These are phyloP conservation scores for Metallyticus violacea DNA, from an alignment of 2,888 invertebrate species.

Conservation along the genomic window DNA sequence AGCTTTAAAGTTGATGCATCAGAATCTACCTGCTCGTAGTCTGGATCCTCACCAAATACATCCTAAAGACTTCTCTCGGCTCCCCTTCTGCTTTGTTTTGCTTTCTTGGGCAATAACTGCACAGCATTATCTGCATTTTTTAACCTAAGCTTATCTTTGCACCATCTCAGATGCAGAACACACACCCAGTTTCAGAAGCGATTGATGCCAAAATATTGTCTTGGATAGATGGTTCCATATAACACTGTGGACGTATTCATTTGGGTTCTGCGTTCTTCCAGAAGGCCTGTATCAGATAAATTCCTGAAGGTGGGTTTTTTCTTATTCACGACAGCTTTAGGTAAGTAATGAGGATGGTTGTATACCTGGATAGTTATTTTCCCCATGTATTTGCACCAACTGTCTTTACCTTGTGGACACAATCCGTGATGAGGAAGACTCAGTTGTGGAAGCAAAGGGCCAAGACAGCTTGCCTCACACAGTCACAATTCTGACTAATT, in stretches of 20 bases:
- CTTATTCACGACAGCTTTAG: constrained; percentile 5
- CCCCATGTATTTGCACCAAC: constrained; percentile 16
- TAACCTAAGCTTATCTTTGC: too few species aligned
- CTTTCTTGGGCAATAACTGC: too few species aligned
- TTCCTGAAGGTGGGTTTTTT: constrained; percentile 25
- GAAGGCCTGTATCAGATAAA: not conserved
- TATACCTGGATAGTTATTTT: constrained; percentile 7
- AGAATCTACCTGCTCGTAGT: too few species aligned
- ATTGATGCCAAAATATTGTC: too few species aligned
- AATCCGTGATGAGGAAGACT: not conserved
- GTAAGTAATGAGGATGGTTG: too few species aligned
- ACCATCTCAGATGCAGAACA: too few species aligned
- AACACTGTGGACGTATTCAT: constrained; percentile 12
- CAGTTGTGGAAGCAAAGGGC: constrained; percentile 8
- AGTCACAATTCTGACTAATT: not conserved
- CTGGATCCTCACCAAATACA: too few species aligned
- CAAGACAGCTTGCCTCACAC: constrained; percentile 29
- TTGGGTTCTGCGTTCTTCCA: constrained; percentile 21
- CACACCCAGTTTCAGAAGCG: too few species aligned
- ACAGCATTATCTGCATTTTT: too few species aligned
- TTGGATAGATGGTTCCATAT: constrained; percentile 13
- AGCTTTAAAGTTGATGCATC: too few species aligned
- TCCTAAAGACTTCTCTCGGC: too few species aligned
- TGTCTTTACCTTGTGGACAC: not conserved
- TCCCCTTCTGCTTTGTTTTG: too few species aligned